Evolutionary conservation across 2,113 vertebrate species (phyloP).

Genomic region (Rhabdornis inornatus): DNA sequence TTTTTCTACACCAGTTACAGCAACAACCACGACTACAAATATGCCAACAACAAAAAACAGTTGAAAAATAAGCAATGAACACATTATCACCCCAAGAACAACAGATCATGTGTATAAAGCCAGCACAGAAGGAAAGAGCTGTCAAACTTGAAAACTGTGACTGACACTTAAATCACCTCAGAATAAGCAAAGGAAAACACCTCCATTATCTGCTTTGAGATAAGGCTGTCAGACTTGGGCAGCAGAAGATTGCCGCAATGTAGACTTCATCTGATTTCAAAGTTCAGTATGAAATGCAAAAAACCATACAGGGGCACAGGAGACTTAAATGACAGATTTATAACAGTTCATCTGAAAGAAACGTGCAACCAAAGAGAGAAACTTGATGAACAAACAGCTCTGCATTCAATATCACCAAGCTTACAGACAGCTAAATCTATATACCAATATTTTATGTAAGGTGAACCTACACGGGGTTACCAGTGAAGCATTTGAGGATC

Average conservation of each 20-base stretch:
- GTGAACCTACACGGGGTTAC: not conserved
- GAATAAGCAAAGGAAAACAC: not conserved
- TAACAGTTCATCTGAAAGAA: not conserved
- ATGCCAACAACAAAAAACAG: not conserved
- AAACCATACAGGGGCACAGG: not conserved
- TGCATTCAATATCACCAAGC: not conserved
- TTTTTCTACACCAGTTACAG: not conserved
- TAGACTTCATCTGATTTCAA: not conserved
- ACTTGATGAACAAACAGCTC: not conserved
- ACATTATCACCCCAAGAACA: not conserved
- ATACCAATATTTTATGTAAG: not conserved
- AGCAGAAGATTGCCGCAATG: not conserved
- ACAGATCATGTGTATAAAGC: not conserved
- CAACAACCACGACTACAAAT: not conserved
- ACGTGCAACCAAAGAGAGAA: not conserved
- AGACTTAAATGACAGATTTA: not conserved
- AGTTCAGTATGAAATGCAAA: not conserved
- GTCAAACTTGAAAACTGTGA: not conserved
- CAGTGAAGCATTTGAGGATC: not conserved
- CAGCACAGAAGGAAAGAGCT: not conserved
- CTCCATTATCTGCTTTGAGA: not conserved
- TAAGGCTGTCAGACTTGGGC: not conserved
- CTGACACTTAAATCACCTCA: not conserved
- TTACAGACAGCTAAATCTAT: not conserved
- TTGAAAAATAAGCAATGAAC: not conserved